phyloP scores from a whole-genome alignment of 2,113 vertebrate species.

The Origma solitaria region DNA sequence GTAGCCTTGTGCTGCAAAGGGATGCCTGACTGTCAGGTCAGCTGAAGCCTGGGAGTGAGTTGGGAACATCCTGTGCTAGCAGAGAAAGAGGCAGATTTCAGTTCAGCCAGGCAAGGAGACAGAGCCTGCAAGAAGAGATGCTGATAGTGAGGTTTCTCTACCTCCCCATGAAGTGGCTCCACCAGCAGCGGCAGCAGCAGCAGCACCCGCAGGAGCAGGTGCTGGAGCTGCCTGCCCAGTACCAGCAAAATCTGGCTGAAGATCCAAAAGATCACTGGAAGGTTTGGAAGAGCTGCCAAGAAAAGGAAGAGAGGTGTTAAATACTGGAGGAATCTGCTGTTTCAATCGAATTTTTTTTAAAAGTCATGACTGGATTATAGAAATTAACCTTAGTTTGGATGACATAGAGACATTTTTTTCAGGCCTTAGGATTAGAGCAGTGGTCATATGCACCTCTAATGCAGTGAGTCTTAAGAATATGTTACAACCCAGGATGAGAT shows the following conservation, averaged over 20 bases:
- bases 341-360: neutral
- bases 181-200: constrained; percentile 49
- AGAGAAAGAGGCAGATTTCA: neutral
- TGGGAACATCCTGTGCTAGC: neutral
- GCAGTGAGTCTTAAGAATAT: neutral
- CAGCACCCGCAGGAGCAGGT: constrained; percentile 40
- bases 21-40: neutral
- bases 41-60: neutral
- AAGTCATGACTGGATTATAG: neutral
- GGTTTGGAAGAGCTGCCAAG: constrained; percentile 73
- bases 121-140: neutral
- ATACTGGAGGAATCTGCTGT: neutral
- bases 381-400: neutral
- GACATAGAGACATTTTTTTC: neutral
- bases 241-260: constrained; percentile 85
- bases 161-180: constrained; percentile 91
- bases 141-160: constrained; percentile 63
- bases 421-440: neutral
- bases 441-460: neutral
- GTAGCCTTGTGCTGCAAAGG: neutral
- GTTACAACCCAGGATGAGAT: neutral
- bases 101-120: neutral
- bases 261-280: constrained; percentile 91
- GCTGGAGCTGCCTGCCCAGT: constrained; percentile 72
- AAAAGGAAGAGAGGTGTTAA: neutral